Conservation (phyloP, 2,888 invertebrate genomes). For the Odontocolon sp. region DNA sequence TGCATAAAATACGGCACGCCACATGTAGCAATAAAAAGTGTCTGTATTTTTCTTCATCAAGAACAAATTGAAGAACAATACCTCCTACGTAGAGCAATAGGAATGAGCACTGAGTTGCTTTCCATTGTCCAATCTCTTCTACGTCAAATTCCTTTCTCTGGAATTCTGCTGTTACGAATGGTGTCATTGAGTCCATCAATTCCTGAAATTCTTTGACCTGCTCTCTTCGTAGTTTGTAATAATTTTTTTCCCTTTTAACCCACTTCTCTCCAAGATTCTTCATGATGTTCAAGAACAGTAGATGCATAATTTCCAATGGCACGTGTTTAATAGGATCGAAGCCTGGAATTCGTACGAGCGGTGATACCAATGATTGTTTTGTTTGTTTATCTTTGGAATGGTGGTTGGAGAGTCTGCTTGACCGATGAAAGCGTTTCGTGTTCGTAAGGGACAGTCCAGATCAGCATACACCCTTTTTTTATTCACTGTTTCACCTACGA, state of each 20-base stretch:
- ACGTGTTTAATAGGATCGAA: conserved; percentile 49
- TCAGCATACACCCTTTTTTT: conserved; percentile 32
- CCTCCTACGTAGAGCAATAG: too few relatives aligned
- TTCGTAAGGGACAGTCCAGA: conserved; percentile 25
- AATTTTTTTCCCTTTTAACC: not conserved
- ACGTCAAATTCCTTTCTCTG: conserved; percentile 57
- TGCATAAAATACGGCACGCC: too few relatives aligned
- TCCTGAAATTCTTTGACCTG: not conserved
- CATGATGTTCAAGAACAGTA: conserved; percentile 37
- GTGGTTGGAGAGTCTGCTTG: conserved; percentile 43
- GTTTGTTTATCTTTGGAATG: conserved; percentile 22
- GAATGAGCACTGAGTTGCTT: conserved; percentile 61
- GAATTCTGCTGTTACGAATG: conserved; percentile 57
- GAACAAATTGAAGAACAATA: too few relatives aligned
- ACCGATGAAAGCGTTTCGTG: conserved; percentile 48
- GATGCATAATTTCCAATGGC: conserved; percentile 56
- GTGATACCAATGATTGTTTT: too few relatives aligned
- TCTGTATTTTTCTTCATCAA: too few relatives aligned
- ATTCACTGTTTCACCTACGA: conserved; percentile 41
- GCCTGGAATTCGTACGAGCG: conserved; percentile 37
- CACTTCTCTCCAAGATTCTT: conserved; percentile 31
- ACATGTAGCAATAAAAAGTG: too few relatives aligned
- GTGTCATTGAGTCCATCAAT: conserved; percentile 25
- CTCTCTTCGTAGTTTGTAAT: too few relatives aligned
- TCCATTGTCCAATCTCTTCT: conserved; percentile 52